These are phyloP conservation scores for Cottus gobio DNA, from an alignment of 2,113 vertebrate genomes.

Conservation along the genomic window DNA sequence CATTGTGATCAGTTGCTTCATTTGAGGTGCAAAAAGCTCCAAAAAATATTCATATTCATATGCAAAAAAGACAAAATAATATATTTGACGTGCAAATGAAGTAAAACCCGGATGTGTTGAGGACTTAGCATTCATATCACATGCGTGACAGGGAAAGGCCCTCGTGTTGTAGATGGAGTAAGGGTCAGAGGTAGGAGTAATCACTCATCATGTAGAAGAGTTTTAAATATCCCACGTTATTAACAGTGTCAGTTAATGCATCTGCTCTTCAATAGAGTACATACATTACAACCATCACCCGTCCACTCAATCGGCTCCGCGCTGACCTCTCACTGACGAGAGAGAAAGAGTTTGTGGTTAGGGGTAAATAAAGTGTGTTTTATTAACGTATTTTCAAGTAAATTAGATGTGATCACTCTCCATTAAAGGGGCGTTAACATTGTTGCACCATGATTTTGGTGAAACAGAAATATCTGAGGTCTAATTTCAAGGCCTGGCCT, in stretches of 20 bases:
- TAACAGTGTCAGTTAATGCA: neutral
- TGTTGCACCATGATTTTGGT: neutral
- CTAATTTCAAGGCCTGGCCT: neutral
- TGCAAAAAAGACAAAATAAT: too few relatives aligned
- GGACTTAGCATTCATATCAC: neutral
- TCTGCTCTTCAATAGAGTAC: neutral
- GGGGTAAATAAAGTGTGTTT: too few relatives aligned
- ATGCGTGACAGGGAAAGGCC: neutral
- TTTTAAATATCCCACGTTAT: slow-evolving; percentile 1
- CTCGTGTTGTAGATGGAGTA: neutral
- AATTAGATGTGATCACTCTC: neutral
- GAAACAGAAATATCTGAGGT: neutral
- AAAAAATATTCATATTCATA: too few relatives aligned
- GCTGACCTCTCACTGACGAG: slow-evolving; percentile 1
- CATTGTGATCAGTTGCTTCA: too few relatives aligned
- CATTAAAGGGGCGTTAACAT: neutral
- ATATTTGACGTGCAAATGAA: neutral
- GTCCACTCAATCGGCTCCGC: neutral
- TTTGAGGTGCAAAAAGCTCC: too few relatives aligned
- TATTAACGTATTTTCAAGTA: neutral
- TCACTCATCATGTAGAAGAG: neutral
- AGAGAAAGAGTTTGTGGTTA: neutral
- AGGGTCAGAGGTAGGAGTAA: neutral
- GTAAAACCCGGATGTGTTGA: neutral
- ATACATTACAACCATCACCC: slow-evolving; percentile 8